Percentiles rank a stretch among this genome's conserved stretches.
These are phyloP conservation scores for Rutilus rutilus DNA, from an alignment of 2,113 vertebrate genomes.

Conservation along the genomic window DNA sequence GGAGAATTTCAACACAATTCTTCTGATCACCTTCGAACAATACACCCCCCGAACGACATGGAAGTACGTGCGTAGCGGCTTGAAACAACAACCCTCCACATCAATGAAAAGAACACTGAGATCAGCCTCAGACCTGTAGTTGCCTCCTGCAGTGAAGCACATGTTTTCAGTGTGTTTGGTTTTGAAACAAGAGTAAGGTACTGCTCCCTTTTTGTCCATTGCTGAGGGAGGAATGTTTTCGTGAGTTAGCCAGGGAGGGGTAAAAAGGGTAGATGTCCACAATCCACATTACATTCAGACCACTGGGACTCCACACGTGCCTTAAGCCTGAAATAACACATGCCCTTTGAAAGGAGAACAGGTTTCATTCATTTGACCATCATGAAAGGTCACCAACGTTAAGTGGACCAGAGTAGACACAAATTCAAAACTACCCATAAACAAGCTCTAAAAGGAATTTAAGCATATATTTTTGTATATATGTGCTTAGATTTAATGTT, in stretches of 20 bases:
- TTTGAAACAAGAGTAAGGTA: neutral
- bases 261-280: neutral
- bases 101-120: slow-evolving; percentile 19
- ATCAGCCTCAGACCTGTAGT: neutral
- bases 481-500: neutral
- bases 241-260: neutral
- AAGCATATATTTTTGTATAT: neutral
- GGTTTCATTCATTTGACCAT: slow-evolving; percentile 16
- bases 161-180: neutral
- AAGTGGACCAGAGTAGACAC: neutral
- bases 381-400: slow-evolving; percentile 62
- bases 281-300: neutral
- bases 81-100: slow-evolving; percentile 20
- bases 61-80: neutral
- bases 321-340: slow-evolving; percentile 46
- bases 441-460: neutral
- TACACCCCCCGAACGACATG: neutral
- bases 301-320: neutral
- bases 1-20: slow-evolving; percentile 26
- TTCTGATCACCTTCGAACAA: slow-evolving; percentile 27
- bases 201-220: neutral
- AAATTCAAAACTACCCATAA: neutral
- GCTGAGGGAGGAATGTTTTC: neutral
- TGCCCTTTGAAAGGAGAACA: slow-evolving; percentile 50
- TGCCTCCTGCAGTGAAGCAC: neutral